These are phyloP conservation scores for Lagopus leucura DNA, from an alignment of 2,113 vertebrate species.

Conservation along the genomic window DNA sequence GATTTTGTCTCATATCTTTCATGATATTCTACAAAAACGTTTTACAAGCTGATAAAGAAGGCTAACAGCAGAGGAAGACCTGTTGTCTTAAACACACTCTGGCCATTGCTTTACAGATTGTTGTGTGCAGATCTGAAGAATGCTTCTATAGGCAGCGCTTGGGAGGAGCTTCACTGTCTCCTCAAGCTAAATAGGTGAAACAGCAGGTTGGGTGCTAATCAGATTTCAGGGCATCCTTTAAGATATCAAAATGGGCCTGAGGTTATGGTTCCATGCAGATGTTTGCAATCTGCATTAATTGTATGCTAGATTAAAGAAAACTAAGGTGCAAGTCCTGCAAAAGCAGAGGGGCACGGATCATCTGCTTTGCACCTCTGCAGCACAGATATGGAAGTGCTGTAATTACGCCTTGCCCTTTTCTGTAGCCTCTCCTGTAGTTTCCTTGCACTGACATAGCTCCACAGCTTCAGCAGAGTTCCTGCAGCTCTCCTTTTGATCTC, in stretches of 20 bases:
- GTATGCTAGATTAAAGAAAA: background rate
- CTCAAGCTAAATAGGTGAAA: background rate
- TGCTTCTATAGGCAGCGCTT: background rate
- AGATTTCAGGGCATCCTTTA: background rate
- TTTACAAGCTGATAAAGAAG: background rate
- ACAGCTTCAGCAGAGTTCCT: background rate
- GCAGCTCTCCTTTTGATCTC: background rate
- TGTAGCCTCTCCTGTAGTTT: background rate
- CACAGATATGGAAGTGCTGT: accelerated
- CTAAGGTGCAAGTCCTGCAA: background rate
- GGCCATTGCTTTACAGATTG: background rate
- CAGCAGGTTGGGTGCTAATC: background rate
- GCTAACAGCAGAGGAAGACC: background rate
- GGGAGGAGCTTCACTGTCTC: background rate
- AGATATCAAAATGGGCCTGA: background rate
- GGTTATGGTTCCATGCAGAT: background rate
- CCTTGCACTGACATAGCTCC: background rate
- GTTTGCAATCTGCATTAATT: background rate
- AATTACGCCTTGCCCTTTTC: background rate
- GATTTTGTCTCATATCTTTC: background rate
- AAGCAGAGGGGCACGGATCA: background rate
- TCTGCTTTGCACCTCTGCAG: accelerated
- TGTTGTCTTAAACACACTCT: background rate
- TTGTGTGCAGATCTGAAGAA: background rate
- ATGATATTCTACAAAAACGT: background rate